These are phyloP conservation scores for Drosophila nikananu DNA, from an alignment of 1,140 invertebrate species.

Conservation along the genomic window DNA sequence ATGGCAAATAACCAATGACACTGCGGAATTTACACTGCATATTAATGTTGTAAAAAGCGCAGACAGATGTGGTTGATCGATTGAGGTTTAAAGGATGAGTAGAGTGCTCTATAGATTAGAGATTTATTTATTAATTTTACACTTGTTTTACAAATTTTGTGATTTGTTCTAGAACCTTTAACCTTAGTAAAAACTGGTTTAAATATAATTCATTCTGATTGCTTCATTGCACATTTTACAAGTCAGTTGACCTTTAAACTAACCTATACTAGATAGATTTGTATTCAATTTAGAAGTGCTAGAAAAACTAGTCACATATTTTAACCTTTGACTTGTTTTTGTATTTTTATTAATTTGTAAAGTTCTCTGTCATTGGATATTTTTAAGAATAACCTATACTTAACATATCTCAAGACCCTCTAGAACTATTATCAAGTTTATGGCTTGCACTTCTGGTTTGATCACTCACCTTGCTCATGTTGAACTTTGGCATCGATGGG, in stretches of 20 bases:
- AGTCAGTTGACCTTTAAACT: not conserved
- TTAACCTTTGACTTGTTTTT: not conserved
- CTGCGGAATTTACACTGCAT: constrained; percentile 9
- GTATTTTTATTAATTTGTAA: too few relatives aligned
- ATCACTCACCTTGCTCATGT: constrained; percentile 87
- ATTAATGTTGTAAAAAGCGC: constrained; percentile 13
- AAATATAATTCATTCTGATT: not conserved
- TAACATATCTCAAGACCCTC: not conserved
- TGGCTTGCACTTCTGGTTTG: constrained; percentile 3
- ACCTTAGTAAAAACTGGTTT: not conserved
- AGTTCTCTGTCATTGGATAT: not conserved
- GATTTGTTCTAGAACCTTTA: not conserved
- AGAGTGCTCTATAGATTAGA: too few relatives aligned
- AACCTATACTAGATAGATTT: not conserved
- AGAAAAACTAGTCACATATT: not conserved
- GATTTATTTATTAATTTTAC: too few relatives aligned
- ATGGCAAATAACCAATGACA: constrained; percentile 21
- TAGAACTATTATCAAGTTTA: too few relatives aligned
- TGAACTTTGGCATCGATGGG: constrained; percentile 87
- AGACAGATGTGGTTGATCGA: not conserved
- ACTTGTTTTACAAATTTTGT: too few relatives aligned
- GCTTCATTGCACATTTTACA: not conserved
- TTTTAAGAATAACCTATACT: not conserved
- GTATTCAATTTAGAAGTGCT: not conserved
- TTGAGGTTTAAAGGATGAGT: not conserved